Base-by-base conservation (phyloP, 2,113 vertebrate genomes). In the Colaptes auratus region DNA sequence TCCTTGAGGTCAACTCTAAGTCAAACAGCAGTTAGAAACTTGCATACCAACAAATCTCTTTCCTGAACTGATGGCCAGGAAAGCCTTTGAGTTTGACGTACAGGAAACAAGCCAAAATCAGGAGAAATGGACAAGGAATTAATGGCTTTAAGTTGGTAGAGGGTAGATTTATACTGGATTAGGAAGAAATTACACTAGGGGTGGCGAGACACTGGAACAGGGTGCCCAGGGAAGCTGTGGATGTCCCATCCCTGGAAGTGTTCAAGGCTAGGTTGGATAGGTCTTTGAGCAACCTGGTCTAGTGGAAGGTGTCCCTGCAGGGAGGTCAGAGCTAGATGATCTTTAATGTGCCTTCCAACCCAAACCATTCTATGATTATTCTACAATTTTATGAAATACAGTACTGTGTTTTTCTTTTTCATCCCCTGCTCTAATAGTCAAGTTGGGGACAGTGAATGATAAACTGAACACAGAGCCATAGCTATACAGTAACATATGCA, bases 41-140 rank as follows among this genome's bases (percentile, higher is more conserved):
- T 82, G 18, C 24, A 46, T 70, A 27, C 8, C 42, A 70, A 55
- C 23, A 65, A 79, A 31, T 15, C 11, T 67, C 59, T 55, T 92
- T 71, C 52, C 12, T 53, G 52, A 92, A 87, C 20, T 8, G 64
- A 35, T 28, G 48, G 10, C 48, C 65, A 71, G n/a, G 60, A 87
- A 85, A 66, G 16, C 4, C 25, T 73, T 66, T 67, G 56, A 74
- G 58, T 91, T 79, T 55, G 46, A 5, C 23, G 25, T 52, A 70
- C 80, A 88, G 60, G 33, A 91, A 91, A 85, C 15, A 75, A 90
- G 44, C 12, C 46, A 58, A 95, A 89, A 95, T 75, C 4, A 52
- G 50, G 46, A 83, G 64, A 78, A 79, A 84, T 67, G 48, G 48
- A 48, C 33, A 58, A 90, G 75, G 64, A 21, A 50, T 50, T 8